Conservation (phyloP, 2,888 invertebrate species). For the Lepeophtheirus nordmannii region DNA sequence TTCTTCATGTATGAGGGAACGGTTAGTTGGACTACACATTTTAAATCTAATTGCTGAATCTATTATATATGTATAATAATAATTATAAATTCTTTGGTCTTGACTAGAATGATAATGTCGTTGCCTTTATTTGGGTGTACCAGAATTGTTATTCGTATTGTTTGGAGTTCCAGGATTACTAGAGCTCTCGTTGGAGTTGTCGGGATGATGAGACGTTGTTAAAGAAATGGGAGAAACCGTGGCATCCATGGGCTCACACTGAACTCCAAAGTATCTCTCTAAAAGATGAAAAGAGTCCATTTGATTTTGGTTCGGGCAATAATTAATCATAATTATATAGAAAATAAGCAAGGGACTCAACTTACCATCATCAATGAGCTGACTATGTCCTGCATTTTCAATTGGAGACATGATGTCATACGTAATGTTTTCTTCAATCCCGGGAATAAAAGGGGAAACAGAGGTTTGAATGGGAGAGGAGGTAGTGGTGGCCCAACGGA, state of each 20-base stretch:
- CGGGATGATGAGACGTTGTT: conserved; percentile 8
- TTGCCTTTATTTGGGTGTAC: too few species aligned
- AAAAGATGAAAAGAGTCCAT: too few species aligned
- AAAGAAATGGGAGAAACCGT: conserved; percentile 16
- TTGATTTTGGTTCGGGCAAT: too few species aligned
- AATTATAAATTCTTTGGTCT: too few species aligned
- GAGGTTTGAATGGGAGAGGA: conserved; percentile 37
- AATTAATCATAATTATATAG: neutral
- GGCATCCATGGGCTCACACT: conserved; percentile 24
- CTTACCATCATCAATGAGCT: conserved; percentile 19
- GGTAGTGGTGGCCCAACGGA: conserved; percentile 26
- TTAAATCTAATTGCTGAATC: too few species aligned
- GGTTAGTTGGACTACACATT: too few species aligned
- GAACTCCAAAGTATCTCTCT: conserved; percentile 22
- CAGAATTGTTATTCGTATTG: too few species aligned
- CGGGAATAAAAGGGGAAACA: conserved; percentile 36
- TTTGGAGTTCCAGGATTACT: conserved; percentile 20
- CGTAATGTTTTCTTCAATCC: conserved; percentile 20
- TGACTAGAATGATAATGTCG: too few species aligned
- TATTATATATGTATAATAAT: too few species aligned
- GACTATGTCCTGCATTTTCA: neutral
- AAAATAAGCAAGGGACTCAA: neutral
- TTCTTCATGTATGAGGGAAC: too few species aligned
- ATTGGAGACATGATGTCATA: conserved; percentile 23
- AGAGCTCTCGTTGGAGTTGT: conserved; percentile 18